Percentiles rank a stretch among this genome's conserved stretches.
These are phyloP conservation scores for Pseudobourletiella spinata DNA, from an alignment of 1,140 invertebrate species.

Conservation along the genomic window DNA sequence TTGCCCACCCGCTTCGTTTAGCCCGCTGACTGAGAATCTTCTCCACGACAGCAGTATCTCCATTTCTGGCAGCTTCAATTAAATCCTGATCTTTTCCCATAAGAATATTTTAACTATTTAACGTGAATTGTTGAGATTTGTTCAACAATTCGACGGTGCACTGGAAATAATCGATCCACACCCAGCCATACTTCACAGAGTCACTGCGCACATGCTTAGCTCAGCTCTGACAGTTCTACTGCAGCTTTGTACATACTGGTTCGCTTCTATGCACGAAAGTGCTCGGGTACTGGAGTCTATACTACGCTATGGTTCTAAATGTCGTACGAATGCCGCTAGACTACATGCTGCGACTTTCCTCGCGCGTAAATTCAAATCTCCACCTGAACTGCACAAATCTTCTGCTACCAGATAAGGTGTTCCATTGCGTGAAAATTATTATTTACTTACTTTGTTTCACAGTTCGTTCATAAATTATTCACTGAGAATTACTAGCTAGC, in stretches of 20 bases:
- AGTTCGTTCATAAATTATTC: too few species aligned
- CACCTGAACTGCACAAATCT: not conserved
- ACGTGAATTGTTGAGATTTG: not conserved
- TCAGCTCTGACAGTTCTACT: not conserved
- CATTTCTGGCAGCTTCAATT: conserved; percentile 85
- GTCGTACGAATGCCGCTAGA: too few species aligned
- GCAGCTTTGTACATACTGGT: not conserved
- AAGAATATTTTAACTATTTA: not conserved
- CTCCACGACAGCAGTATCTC: conserved; percentile 76
- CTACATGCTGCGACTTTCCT: too few species aligned
- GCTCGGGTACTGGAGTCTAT: too few species aligned
- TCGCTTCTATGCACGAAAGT: too few species aligned
- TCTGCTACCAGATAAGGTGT: too few species aligned
- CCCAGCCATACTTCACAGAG: conserved; percentile 20
- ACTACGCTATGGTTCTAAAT: too few species aligned
- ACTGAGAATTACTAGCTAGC: too few species aligned
- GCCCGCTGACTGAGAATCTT: conserved; percentile 81
- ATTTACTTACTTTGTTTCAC: too few species aligned
- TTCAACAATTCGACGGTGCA: not conserved
- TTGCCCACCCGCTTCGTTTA: conserved; percentile 86
- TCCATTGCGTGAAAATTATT: too few species aligned
- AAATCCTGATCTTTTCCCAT: conserved; percentile 96
- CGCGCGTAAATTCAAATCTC: not conserved
- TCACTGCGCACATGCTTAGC: not conserved
- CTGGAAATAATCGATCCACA: conserved; percentile 11